Conservation (phyloP, 2,113 vertebrate genomes). For the Scatophagus argus region DNA sequence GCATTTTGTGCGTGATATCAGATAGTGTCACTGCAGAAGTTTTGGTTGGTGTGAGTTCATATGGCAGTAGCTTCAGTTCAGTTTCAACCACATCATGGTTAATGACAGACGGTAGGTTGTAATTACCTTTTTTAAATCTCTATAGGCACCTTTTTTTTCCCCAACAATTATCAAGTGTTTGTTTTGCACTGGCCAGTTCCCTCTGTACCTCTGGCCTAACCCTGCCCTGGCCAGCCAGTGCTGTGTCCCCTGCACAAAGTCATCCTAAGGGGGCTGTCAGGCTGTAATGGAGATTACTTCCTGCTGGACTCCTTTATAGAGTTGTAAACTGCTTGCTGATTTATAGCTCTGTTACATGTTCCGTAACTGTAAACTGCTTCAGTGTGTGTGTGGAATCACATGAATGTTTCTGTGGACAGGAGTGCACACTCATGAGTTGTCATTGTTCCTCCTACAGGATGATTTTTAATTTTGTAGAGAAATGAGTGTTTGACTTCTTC, state of each 20-base stretch:
- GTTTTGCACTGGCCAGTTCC: not conserved
- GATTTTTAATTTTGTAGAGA: conserved; percentile 11
- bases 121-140: not conserved
- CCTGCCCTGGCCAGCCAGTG: not conserved
- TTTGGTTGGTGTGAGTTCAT: conserved; percentile 4
- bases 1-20: conserved; percentile 8
- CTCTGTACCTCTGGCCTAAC: not conserved
- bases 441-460: conserved; percentile 33
- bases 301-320: conserved; percentile 69
- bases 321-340: conserved; percentile 71
- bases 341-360: conserved; percentile 55
- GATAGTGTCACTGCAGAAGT: not conserved
- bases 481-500: conserved; percentile 29
- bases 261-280: conserved; percentile 32
- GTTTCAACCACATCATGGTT: not conserved
- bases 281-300: conserved; percentile 69
- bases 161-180: conserved; percentile 9
- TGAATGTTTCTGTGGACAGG: conserved; percentile 33
- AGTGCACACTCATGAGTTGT: conserved; percentile 44
- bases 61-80: not conserved
- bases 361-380: conserved; percentile 29
- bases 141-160: not conserved
- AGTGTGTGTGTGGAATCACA: conserved; percentile 10
- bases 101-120: not conserved
- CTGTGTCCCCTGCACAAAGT: conserved; percentile 58